phyloP scores from a whole-genome alignment of 2,888 invertebrate genomes.

The Caenorhabditis japonica region DNA sequence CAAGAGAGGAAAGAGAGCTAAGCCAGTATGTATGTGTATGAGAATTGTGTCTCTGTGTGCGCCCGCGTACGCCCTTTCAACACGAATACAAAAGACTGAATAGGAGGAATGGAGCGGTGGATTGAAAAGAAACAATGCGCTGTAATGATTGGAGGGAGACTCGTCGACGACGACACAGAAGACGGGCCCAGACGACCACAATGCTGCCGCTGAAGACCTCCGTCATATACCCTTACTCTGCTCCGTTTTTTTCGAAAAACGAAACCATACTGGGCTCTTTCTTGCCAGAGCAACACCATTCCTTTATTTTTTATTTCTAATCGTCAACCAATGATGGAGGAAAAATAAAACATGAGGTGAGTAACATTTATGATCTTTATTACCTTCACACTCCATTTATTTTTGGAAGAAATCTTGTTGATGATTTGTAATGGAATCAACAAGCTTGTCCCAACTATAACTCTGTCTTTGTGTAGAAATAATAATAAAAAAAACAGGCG shows the following conservation, averaged over 20 bases:
- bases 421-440: conserved; percentile 25
- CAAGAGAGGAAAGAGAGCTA: conserved; percentile 52
- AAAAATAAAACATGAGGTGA: too few species aligned
- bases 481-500: too few species aligned
- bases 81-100: conserved; percentile 69
- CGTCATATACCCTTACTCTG: conserved; percentile 33
- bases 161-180: conserved; percentile 53
- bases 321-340: too few species aligned
- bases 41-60: conserved; percentile 51
- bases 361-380: too few species aligned
- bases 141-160: conserved; percentile 67
- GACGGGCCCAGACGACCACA: conserved; percentile 52
- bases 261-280: not conserved
- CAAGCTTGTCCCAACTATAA: not conserved
- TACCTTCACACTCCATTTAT: too few species aligned
- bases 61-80: conserved; percentile 62
- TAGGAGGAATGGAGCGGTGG: conserved; percentile 69
- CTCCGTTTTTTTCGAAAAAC: conserved; percentile 16
- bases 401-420: conserved; percentile 31
- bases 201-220: conserved; percentile 49
- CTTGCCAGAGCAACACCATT: not conserved
- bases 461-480: conserved; percentile 9
- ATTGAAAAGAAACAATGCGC: conserved; percentile 72
- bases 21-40: conserved; percentile 46
- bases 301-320: not conserved